phyloP scores from a whole-genome alignment of 2,113 vertebrate species.

The Cairina moschata region DNA sequence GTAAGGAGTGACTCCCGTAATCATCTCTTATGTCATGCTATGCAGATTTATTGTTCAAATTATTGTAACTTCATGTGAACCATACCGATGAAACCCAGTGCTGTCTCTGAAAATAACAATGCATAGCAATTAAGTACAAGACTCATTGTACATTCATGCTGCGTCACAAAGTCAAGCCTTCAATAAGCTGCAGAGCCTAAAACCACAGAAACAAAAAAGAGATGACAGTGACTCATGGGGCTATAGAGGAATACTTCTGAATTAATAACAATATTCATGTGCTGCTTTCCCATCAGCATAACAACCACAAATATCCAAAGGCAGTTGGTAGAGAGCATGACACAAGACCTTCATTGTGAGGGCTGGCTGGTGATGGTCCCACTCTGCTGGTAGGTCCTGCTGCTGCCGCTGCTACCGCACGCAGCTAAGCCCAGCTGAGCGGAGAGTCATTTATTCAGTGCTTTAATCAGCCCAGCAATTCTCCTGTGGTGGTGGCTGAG shows the following conservation, averaged over 20 bases:
- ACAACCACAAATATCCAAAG: neutral
- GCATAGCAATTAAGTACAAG: neutral
- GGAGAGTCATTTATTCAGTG: neutral
- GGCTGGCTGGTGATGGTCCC: neutral
- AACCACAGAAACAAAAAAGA: slow-evolving; percentile 14
- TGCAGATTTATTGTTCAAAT: neutral
- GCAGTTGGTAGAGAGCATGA: neutral
- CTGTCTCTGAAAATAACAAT: neutral
- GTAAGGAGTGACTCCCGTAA: neutral
- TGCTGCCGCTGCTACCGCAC: neutral
- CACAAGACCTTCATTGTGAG: neutral
- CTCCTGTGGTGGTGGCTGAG: neutral
- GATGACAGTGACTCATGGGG: neutral
- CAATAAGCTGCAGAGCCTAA: neutral
- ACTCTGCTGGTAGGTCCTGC: neutral
- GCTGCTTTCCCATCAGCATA: neutral
- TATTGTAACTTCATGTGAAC: neutral
- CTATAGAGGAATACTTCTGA: neutral
- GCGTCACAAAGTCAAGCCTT: neutral
- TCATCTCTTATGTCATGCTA: neutral
- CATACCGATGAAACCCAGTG: neutral
- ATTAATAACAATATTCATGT: neutral
- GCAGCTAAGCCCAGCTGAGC: neutral
- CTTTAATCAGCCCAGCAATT: neutral
- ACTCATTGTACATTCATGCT: neutral